phyloP scores from a whole-genome alignment of 2,797 vertebrate genomes.

The Chaetodon trifasciatus region DNA sequence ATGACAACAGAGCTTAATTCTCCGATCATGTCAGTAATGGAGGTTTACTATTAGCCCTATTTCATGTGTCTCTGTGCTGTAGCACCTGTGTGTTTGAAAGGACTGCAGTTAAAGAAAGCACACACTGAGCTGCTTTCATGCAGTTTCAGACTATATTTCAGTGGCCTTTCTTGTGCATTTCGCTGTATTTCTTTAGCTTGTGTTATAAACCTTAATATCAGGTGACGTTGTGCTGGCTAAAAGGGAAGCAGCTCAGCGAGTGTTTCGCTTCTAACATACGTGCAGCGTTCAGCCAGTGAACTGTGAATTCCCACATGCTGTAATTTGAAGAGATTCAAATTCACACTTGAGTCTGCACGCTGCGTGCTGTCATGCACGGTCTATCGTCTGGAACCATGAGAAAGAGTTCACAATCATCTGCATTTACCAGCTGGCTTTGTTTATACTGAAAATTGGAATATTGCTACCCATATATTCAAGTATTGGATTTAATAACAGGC shows the following conservation, averaged over 20 bases:
- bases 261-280: conserved; percentile 14
- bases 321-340: conserved; percentile 60
- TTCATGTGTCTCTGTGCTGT: background rate
- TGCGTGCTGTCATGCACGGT: conserved; percentile 51
- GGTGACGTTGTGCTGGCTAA: background rate
- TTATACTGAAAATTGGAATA: conserved; percentile 17
- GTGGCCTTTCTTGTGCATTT: background rate
- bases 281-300: conserved; percentile 47
- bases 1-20: background rate
- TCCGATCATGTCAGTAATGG: background rate
- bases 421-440: background rate
- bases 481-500: background rate
- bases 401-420: conserved; percentile 12
- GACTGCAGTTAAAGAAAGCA: too few species aligned
- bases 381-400: conserved; percentile 53
- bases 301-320: conserved; percentile 61
- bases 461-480: background rate
- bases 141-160: too few species aligned
- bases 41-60: background rate
- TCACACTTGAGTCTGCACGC: conserved; percentile 31
- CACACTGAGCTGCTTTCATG: too few species aligned
- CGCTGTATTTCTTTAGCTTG: background rate
- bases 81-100: background rate
- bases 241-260: conserved; percentile 33
- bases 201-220: background rate